Evolutionary conservation across 64 coral and sea anemone genomes (phyloP).

Genomic region (Catalaphyllia jardinei): DNA sequence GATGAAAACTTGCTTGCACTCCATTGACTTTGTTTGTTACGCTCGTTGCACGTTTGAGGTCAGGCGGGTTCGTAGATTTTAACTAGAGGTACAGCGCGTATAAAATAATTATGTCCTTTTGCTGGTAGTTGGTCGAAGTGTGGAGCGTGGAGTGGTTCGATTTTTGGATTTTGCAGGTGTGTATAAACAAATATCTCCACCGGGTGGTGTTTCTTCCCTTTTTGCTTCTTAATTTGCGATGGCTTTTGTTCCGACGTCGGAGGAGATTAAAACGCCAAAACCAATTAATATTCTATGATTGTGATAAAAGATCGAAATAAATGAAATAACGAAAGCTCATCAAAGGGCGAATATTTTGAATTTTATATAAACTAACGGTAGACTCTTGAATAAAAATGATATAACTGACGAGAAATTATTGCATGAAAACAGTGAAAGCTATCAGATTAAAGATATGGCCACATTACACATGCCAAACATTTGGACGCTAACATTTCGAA

Average conservation of each 20-base stretch:
- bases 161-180: neutral
- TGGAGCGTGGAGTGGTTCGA: neutral
- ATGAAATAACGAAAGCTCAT: too few species aligned
- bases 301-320: too few species aligned
- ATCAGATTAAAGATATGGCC: too few species aligned
- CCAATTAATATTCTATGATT: neutral
- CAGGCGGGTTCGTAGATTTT: neutral
- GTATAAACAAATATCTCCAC: neutral
- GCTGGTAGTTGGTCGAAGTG: neutral
- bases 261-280: neutral
- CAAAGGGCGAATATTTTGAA: too few species aligned
- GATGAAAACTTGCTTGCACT: neutral
- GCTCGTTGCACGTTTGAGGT: neutral
- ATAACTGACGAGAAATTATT: too few species aligned
- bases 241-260: neutral
- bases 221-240: neutral
- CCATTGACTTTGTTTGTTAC: neutral
- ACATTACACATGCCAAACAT: too few species aligned
- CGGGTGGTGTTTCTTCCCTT: neutral
- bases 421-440: too few species aligned
- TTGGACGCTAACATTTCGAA: too few species aligned
- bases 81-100: neutral
- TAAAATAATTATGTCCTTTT: conserved; percentile 41
- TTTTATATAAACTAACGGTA: too few species aligned
- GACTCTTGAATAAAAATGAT: too few species aligned